These are phyloP conservation scores for Micromys minutus DNA, from an alignment of 2,113 vertebrate species.

Conservation along the genomic window DNA sequence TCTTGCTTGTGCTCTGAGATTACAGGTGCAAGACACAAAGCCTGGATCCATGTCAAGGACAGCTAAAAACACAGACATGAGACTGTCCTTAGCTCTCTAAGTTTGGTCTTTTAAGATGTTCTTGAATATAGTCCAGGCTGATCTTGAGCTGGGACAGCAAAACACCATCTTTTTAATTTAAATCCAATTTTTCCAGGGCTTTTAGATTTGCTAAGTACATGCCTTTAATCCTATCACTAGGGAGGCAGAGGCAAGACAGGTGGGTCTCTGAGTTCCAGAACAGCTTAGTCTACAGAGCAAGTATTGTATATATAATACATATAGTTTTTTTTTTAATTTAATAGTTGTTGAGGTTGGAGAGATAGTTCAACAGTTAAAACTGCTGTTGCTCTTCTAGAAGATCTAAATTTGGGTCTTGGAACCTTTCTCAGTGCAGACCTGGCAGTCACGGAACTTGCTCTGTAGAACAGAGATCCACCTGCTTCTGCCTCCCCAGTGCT, in stretches of 20 bases:
- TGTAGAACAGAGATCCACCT: neutral
- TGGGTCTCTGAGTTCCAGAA: too few species aligned
- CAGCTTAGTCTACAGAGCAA: too few species aligned
- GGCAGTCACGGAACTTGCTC: neutral
- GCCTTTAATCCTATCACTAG: too few species aligned
- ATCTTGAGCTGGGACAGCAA: neutral
- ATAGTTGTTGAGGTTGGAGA: neutral
- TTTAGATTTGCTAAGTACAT: too few species aligned
- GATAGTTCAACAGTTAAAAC: neutral
- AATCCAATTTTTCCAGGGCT: slow-evolving; percentile 6
- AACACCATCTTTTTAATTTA: slow-evolving; percentile 17
- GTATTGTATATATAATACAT: neutral
- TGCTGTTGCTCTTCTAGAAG: neutral
- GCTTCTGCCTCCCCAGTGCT: neutral
- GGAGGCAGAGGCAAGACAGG: too few species aligned
- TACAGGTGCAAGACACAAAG: neutral
- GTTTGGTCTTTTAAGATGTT: neutral
- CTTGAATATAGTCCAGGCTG: neutral
- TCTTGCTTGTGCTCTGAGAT: neutral
- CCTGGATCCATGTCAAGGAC: neutral
- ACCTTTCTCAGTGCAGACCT: neutral
- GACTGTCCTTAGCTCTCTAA: too few species aligned
- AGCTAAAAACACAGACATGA: neutral
- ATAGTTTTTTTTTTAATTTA: neutral
- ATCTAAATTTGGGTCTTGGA: neutral